phyloP scores from a whole-genome alignment of 1,140 invertebrate genomes.

The Nomia melanderi region DNA sequence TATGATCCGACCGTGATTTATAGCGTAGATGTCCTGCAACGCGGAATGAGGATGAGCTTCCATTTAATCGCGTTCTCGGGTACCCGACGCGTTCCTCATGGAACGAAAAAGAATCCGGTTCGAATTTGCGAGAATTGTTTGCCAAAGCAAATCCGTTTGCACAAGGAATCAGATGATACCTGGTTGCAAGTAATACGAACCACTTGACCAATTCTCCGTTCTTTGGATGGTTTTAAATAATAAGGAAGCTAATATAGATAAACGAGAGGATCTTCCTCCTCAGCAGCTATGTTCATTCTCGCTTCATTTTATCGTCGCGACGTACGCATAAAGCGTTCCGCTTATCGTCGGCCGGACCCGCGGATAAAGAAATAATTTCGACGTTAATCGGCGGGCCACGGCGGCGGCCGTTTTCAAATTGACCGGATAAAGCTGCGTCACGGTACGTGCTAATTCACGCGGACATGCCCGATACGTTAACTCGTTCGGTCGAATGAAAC shows the following conservation, averaged over 20 bases:
- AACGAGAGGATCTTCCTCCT: no score
- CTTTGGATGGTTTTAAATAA: no score
- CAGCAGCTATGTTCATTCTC: background rate
- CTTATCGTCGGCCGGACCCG: background rate
- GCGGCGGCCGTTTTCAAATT: conserved; percentile 54
- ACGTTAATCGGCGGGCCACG: conserved; percentile 36
- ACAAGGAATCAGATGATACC: no score
- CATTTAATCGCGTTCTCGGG: background rate
- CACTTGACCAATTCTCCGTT: no score
- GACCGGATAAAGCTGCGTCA: conserved; percentile 58
- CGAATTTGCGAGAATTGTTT: no score
- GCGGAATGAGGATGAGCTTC: background rate
- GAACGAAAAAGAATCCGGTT: no score
- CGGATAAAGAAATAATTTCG: conserved; percentile 46
- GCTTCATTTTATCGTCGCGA: background rate
- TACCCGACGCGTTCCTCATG: no score
- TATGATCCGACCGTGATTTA: conserved; percentile 36
- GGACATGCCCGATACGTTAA: conserved; percentile 61
- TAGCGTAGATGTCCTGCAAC: background rate
- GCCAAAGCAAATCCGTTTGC: no score
- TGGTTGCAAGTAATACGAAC: no score
- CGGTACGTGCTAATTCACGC: conserved; percentile 57
- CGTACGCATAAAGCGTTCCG: conserved; percentile 11
- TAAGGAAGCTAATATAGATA: no score
- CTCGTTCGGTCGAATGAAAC: conserved; percentile 49